phyloP scores from a whole-genome alignment of 2,797 vertebrate genomes.

The Sebastes reedi region DNA sequence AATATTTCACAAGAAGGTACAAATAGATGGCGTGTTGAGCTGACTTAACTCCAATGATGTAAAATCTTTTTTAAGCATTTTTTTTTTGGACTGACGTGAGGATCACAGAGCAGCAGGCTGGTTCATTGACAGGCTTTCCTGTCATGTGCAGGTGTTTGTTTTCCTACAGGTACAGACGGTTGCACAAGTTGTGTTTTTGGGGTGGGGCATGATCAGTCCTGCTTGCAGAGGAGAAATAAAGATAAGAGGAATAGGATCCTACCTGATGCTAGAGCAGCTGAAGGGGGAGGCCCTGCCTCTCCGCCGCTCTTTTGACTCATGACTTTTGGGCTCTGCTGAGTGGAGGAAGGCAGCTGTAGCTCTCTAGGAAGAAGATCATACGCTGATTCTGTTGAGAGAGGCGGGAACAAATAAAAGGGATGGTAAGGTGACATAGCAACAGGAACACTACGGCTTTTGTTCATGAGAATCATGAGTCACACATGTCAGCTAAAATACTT shows the following conservation, averaged over 20 bases:
- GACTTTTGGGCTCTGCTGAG: conserved; percentile 87
- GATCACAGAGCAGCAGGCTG: conserved; percentile 26
- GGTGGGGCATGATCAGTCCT: conserved; percentile 29
- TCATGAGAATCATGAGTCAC: background rate
- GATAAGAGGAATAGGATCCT: conserved; percentile 79
- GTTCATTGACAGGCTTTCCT: conserved; percentile 24
- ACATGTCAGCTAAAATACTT: background rate
- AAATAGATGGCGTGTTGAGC: conserved; percentile 18
- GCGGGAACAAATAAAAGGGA: conserved; percentile 8
- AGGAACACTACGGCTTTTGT: background rate
- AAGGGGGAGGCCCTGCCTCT: conserved; percentile 92
- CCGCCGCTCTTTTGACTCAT: conserved; percentile 99
- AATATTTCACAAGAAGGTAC: background rate
- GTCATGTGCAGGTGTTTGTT: conserved; percentile 39
- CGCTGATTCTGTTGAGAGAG: conserved; percentile 87
- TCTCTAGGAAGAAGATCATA: conserved; percentile 98
- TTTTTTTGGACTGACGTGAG: background rate
- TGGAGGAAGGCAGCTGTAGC: conserved; percentile 91
- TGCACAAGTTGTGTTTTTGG: background rate
- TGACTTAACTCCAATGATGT: background rate
- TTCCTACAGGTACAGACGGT: conserved; percentile 25
- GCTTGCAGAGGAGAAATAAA: conserved; percentile 74
- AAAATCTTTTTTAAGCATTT: conserved; percentile 18
- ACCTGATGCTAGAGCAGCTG: conserved; percentile 93
- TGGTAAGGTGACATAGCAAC: background rate